Percentiles rank a stretch among this genome's conserved stretches.
Conservation (phyloP, 2,797 vertebrate genomes). For the Malacoraja senta region DNA sequence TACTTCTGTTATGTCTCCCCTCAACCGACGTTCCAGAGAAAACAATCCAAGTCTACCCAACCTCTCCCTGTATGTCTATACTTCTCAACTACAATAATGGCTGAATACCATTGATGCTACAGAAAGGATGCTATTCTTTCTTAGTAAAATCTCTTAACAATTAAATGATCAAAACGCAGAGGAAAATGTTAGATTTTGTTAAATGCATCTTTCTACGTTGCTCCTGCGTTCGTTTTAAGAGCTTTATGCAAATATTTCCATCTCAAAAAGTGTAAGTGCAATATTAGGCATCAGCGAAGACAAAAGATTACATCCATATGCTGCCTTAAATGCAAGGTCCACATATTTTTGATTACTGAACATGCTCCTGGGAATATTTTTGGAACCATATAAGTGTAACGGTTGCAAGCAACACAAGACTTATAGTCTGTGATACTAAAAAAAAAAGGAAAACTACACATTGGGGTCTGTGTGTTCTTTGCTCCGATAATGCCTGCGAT, state of each 20-base stretch:
- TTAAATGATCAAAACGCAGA: neutral
- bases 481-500: neutral
- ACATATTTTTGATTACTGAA: slow-evolving; percentile 53
- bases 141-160: neutral
- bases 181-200: neutral
- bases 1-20: too few species aligned
- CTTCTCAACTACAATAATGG: neutral
- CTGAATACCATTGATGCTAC: neutral
- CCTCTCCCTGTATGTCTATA: neutral
- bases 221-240: neutral
- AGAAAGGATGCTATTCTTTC: neutral
- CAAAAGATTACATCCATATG: slow-evolving; percentile 43
- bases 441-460: neutral
- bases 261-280: slow-evolving; percentile 3
- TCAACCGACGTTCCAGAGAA: too few species aligned
- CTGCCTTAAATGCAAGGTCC: slow-evolving; percentile 46
- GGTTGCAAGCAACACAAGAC: slow-evolving; percentile 6
- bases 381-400: slow-evolving; percentile 39
- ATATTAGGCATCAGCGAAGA: slow-evolving; percentile 51
- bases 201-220: neutral
- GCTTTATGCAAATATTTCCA: neutral
- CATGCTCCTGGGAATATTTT: slow-evolving; percentile 48
- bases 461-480: neutral
- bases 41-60: too few species aligned
- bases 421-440: neutral